These are phyloP conservation scores for Drosophila micromelanica DNA, from an alignment of 1,140 invertebrate species.

Conservation along the genomic window DNA sequence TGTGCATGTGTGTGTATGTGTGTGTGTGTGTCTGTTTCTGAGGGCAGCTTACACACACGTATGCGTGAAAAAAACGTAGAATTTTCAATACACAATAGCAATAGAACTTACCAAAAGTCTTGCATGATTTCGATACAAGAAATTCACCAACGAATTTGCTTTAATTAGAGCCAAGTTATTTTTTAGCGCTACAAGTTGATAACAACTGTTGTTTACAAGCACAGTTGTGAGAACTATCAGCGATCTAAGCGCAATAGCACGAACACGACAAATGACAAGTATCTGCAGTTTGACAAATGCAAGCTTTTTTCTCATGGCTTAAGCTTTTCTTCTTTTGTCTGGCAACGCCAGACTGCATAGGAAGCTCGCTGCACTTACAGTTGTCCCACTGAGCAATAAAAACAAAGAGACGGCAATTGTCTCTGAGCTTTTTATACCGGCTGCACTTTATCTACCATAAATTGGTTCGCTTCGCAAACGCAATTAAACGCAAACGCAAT, in stretches of 20 bases:
- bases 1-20: slow-evolving; percentile 7
- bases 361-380: slow-evolving; percentile 35
- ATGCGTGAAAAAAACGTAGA: slow-evolving; percentile 22
- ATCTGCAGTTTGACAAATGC: slow-evolving; percentile 51
- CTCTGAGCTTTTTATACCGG: too few species aligned
- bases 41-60: slow-evolving; percentile 7
- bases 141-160: not conserved
- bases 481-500: too few species aligned
- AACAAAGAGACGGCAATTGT: too few species aligned
- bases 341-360: slow-evolving; percentile 27
- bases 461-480: too few species aligned
- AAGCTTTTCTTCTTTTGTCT: slow-evolving; percentile 37
- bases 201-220: slow-evolving; percentile 56
- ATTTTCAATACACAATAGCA: slow-evolving; percentile 34
- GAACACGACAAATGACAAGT: slow-evolving; percentile 27
- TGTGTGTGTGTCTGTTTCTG: slow-evolving; percentile 19
- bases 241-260: slow-evolving; percentile 19
- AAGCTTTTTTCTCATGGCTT: slow-evolving; percentile 55
- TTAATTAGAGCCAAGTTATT: not conserved
- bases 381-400: too few species aligned
- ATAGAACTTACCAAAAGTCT: slow-evolving; percentile 55
- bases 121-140: slow-evolving; percentile 33
- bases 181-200: not conserved
- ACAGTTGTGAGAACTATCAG: slow-evolving; percentile 14
- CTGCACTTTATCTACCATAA: too few species aligned